Evolutionary conservation across 1,140 invertebrate genomes (phyloP).

Genomic region (Spodoptera litura): DNA sequence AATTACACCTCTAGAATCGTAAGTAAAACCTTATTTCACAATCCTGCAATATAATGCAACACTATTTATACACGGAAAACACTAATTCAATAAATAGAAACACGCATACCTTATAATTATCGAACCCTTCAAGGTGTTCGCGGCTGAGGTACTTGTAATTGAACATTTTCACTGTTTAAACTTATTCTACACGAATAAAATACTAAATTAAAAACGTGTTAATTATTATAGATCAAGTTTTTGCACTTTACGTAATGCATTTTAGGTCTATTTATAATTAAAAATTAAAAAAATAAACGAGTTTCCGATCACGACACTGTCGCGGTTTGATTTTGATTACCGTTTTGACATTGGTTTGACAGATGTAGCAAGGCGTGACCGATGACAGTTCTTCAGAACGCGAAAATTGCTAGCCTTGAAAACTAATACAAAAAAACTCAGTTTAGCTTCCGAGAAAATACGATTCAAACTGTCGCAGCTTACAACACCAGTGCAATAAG

Average conservation of each 20-base stretch:
- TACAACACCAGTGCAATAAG: too few species aligned
- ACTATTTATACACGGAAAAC: conserved; percentile 20
- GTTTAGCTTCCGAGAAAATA: too few species aligned
- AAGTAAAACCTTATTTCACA: not conserved
- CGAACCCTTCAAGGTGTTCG: conserved; percentile 95
- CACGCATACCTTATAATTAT: conserved; percentile 94
- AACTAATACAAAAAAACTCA: not conserved
- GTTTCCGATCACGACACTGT: not conserved
- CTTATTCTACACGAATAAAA: conserved; percentile 46
- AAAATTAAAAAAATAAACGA: conserved; percentile 37
- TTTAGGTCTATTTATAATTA: conserved; percentile 31
- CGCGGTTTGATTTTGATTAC: not conserved
- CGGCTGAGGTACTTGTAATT: conserved; percentile 91
- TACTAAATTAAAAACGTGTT: conserved; percentile 38
- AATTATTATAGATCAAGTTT: conserved; percentile 24
- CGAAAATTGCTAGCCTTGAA: not conserved
- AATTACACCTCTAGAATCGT: not conserved
- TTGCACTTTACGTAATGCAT: conserved; percentile 37
- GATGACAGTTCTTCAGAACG: not conserved
- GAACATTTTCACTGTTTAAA: conserved; percentile 77
- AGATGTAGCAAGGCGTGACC: conserved; percentile 1
- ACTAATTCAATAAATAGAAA: conserved; percentile 31
- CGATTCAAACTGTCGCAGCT: too few species aligned
- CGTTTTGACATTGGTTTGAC: conserved; percentile 25
- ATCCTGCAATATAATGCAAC: not conserved